Percentiles rank a stretch among this genome's conserved stretches.
Conservation (phyloP, 2,888 invertebrate genomes). For the Stenurella melanura region DNA sequence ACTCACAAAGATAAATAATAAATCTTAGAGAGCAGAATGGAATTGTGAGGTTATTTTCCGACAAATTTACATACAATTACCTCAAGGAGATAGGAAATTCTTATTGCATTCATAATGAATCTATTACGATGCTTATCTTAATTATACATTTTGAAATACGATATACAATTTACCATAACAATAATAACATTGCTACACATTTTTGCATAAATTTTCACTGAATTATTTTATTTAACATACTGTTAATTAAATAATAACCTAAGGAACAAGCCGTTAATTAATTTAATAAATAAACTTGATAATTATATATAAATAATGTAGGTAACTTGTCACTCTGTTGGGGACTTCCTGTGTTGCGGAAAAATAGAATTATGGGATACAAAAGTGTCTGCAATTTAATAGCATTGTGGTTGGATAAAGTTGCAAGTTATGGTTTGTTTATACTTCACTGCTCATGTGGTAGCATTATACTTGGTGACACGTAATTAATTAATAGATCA, state of each 20-base stretch:
- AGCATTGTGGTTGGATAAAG: background rate
- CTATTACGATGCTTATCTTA: conserved; percentile 23
- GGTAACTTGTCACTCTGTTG: background rate
- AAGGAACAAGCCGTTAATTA: conserved; percentile 16
- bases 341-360: background rate
- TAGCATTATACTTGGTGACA: background rate
- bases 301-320: background rate
- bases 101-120: conserved; percentile 18
- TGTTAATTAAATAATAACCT: conserved; percentile 15
- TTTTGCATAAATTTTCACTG: conserved; percentile 22
- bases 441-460: background rate
- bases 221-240: conserved; percentile 11
- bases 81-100: conserved; percentile 13
- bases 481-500: background rate
- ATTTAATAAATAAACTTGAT: conserved; percentile 2
- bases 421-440: conserved; percentile 1
- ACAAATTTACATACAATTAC: conserved; percentile 27
- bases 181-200: conserved; percentile 9
- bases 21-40: background rate
- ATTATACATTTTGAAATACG: background rate
- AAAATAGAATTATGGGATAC: background rate
- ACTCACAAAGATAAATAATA: background rate
- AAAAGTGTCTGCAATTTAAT: background rate
- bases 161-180: background rate
- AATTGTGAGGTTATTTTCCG: conserved; percentile 1